These are phyloP conservation scores for Tubulanus polymorphus DNA, from an alignment of 2,888 invertebrate species.

Conservation along the genomic window DNA sequence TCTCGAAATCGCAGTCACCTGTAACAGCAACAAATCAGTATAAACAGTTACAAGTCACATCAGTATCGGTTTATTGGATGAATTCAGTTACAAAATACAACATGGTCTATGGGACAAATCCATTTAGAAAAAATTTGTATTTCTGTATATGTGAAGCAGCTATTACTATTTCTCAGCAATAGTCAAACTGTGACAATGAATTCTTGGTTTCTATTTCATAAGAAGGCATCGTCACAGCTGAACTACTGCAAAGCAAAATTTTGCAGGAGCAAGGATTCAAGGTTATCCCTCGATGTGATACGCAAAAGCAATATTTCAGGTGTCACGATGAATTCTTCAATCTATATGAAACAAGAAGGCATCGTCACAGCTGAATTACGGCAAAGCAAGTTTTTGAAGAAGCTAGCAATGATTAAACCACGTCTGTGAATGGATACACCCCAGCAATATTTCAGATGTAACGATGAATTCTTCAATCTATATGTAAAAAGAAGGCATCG, in stretches of 20 bases:
- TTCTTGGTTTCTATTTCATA: slow-evolving; percentile 13
- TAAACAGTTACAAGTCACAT: no score
- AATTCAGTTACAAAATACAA: no score
- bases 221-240: slow-evolving; percentile 12
- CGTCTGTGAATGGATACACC: no score
- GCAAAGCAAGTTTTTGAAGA: no score
- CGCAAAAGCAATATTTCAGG: no score
- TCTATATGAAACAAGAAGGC: slow-evolving; percentile 7
- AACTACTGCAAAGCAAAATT: neutral
- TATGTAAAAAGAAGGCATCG: slow-evolving; percentile 38
- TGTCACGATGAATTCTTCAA: slow-evolving; percentile 2
- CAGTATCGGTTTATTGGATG: no score
- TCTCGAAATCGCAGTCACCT: slow-evolving; percentile 43
- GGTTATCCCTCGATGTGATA: no score
- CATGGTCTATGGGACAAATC: no score
- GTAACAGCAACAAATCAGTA: no score
- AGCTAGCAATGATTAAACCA: no score
- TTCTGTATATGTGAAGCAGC: neutral
- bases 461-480: slow-evolving; percentile 24
- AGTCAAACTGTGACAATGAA: neutral
- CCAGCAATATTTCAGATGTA: slow-evolving; percentile 21
- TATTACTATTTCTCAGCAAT: neutral
- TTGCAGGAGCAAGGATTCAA: neutral
- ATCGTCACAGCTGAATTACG: slow-evolving; percentile 7
- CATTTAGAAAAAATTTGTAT: no score